phyloP scores from a whole-genome alignment of 2,797 vertebrate genomes.

The Sebastes umbrosus region DNA sequence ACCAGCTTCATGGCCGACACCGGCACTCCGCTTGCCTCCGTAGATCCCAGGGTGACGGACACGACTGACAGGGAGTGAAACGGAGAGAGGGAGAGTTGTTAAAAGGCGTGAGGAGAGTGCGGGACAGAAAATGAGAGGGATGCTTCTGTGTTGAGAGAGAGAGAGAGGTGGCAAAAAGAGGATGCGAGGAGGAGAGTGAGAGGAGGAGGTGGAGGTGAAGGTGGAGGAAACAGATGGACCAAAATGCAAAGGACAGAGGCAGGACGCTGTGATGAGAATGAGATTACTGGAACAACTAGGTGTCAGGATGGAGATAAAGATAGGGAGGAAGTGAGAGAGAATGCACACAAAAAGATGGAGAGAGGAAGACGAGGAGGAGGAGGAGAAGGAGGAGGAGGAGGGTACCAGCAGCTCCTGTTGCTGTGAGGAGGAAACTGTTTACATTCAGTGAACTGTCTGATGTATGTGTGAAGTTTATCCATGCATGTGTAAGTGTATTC shows the following conservation, averaged over 20 bases:
- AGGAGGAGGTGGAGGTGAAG: slow-evolving; percentile 37
- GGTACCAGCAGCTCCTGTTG: slow-evolving; percentile 52
- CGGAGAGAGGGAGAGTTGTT: slow-evolving; percentile 20
- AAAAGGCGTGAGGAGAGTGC: slow-evolving; percentile 32
- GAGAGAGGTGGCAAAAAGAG: slow-evolving; percentile 14
- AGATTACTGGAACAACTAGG: slow-evolving; percentile 15
- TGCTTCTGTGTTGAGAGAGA: slow-evolving; percentile 4
- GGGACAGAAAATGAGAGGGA: slow-evolving; percentile 18
- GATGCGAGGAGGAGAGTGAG: slow-evolving; percentile 46
- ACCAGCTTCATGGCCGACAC: slow-evolving; percentile 83
- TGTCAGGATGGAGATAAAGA: slow-evolving; percentile 18
- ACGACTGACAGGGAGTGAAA: slow-evolving; percentile 37
- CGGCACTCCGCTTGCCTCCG: slow-evolving; percentile 77
- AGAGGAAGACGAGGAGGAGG: not conserved
- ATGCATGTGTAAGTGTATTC: not conserved
- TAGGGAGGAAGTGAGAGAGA: not conserved
- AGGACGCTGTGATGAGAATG: slow-evolving; percentile 27
- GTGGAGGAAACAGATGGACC: slow-evolving; percentile 49
- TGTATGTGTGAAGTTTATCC: slow-evolving; percentile 35
- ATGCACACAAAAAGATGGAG: slow-evolving; percentile 3
- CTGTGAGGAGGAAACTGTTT: slow-evolving; percentile 50
- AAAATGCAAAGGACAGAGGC: slow-evolving; percentile 32
- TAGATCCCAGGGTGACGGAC: slow-evolving; percentile 83
- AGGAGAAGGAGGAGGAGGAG: not conserved
- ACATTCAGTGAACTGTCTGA: slow-evolving; percentile 26